Conservation (phyloP, 2,888 invertebrate genomes). For the Omphaloscelis lunosa region DNA sequence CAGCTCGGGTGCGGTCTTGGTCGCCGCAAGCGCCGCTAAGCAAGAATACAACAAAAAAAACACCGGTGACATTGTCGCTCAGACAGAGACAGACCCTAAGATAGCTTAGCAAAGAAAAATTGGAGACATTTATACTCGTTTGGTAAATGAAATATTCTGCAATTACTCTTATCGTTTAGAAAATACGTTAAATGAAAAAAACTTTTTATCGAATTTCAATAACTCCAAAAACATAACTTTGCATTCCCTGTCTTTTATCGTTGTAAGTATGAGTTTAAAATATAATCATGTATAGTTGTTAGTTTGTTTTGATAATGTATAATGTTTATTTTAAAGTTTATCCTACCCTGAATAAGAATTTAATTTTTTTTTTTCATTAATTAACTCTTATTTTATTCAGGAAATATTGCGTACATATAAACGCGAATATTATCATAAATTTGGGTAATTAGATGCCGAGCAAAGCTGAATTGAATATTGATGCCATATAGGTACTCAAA, state of each 20-base stretch:
- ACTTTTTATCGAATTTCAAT: neutral
- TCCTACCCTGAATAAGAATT: neutral
- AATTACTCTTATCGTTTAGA: neutral
- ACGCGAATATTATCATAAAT: neutral
- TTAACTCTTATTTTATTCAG: neutral
- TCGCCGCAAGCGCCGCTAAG: neutral
- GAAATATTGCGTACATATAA: neutral
- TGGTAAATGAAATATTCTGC: neutral
- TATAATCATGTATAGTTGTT: neutral
- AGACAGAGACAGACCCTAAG: neutral
- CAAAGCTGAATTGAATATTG: neutral
- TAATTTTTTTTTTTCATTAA: neutral
- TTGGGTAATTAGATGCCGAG: neutral
- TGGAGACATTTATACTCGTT: conserved; percentile 10
- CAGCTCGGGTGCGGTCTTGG: neutral
- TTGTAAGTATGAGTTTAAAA: no score
- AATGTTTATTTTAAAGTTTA: neutral
- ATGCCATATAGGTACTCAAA: neutral
- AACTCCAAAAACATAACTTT: neutral
- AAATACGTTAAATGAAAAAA: conserved; percentile 5
- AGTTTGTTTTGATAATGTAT: neutral
- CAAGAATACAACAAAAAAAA: conserved; percentile 10
- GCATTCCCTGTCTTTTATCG: neutral
- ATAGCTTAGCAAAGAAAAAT: neutral
- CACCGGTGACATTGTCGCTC: conserved; percentile 28